Conservation (phyloP, 2,888 invertebrate species). For the Dryocosmus kuriphilus region DNA sequence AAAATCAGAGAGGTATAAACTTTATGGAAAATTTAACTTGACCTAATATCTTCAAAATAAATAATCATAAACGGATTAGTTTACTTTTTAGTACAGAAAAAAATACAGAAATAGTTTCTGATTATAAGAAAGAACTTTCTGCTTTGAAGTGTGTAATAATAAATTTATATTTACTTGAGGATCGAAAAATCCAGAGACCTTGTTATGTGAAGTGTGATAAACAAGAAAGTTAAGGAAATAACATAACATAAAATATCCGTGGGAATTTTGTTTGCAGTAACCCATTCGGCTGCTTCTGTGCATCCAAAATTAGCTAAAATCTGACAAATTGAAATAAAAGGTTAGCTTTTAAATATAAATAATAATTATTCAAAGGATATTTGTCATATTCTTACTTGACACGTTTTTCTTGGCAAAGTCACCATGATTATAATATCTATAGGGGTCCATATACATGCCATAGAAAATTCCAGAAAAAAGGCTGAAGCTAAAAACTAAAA, state of each 20-base stretch:
- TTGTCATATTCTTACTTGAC: conserved; percentile 59
- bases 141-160: too few relatives aligned
- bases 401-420: conserved; percentile 60
- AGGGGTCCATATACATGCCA: conserved; percentile 71
- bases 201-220: conserved; percentile 63
- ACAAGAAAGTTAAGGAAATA: conserved; percentile 60
- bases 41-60: too few relatives aligned
- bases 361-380: background rate
- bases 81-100: too few relatives aligned
- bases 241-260: conserved; percentile 57
- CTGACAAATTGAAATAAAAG: conserved; percentile 49
- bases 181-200: conserved; percentile 63
- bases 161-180: conserved; percentile 46
- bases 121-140: too few relatives aligned
- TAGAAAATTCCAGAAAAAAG: conserved; percentile 69
- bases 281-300: conserved; percentile 51
- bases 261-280: conserved; percentile 52
- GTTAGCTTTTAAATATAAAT: conserved; percentile 24
- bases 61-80: too few relatives aligned
- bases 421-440: conserved; percentile 65
- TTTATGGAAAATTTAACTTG: too few relatives aligned
- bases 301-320: conserved; percentile 54
- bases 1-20: too few relatives aligned
- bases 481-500: conserved; percentile 67
- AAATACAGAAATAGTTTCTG: too few relatives aligned